Percentiles rank a stretch among this genome's conserved stretches.
phyloP scores from a whole-genome alignment of 2,797 vertebrate species.

The Holocentrus rufus region DNA sequence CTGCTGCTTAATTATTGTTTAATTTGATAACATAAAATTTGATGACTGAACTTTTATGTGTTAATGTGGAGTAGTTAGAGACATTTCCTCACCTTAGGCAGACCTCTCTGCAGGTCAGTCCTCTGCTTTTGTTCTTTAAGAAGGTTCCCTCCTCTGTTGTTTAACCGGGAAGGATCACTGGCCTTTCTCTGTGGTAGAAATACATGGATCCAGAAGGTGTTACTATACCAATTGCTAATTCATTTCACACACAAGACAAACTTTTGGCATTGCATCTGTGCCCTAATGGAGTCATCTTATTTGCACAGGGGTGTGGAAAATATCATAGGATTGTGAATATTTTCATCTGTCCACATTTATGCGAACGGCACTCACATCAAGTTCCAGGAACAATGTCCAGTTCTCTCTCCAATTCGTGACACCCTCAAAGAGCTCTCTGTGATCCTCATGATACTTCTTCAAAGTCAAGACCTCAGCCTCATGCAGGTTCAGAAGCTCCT shows the following conservation, averaged over 20 bases:
- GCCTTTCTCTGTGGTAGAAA: conserved; percentile 86
- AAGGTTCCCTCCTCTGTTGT: conserved; percentile 93
- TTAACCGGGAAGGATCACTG: conserved; percentile 88
- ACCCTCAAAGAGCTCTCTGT: conserved; percentile 89
- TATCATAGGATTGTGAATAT: too few species aligned
- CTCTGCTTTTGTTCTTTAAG: conserved; percentile 95
- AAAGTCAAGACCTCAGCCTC: conserved; percentile 84
- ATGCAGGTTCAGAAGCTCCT: conserved; percentile 86
- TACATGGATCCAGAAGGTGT: background rate
- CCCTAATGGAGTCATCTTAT: background rate
- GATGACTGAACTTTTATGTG: background rate
- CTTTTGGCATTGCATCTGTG: too few species aligned
- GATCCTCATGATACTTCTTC: conserved; percentile 82
- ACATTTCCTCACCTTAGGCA: conserved; percentile 86
- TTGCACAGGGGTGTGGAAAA: background rate
- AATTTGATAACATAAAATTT: too few species aligned
- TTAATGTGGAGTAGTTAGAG: background rate
- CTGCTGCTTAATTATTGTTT: too few species aligned
- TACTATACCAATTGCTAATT: background rate
- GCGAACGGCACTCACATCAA: conserved; percentile 84
- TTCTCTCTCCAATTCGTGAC: conserved; percentile 90
- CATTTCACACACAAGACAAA: background rate
- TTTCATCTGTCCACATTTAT: too few species aligned
- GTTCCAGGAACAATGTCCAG: conserved; percentile 90
- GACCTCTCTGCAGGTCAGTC: conserved; percentile 88